These are phyloP conservation scores for Aleiodes alternator DNA, from an alignment of 2,888 invertebrate species.

Conservation along the genomic window DNA sequence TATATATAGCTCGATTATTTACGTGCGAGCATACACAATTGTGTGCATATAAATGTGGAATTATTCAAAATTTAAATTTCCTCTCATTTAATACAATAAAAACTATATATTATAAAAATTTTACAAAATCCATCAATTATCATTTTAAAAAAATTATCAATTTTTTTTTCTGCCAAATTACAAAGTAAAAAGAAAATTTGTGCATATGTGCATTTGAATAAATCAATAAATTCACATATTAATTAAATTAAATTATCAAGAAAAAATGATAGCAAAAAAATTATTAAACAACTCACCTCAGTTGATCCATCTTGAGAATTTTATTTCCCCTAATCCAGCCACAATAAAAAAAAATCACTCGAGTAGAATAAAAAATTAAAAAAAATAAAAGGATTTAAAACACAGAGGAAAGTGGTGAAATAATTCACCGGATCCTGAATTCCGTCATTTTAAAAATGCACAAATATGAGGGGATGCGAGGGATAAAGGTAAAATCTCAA, in stretches of 20 bases:
- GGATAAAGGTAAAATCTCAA: background rate
- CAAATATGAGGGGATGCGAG: too few relatives aligned
- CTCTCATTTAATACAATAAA: conserved; percentile 57
- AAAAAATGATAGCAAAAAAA: background rate
- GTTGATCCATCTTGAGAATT: background rate
- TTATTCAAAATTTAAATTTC: conserved; percentile 25
- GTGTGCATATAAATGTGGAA: background rate
- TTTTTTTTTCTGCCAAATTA: conserved; percentile 10
- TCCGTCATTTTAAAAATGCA: conserved; percentile 30
- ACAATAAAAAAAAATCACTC: background rate
- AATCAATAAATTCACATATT: conserved; percentile 16
- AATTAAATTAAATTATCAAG: background rate
- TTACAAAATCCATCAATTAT: background rate
- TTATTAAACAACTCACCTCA: conserved; percentile 4
- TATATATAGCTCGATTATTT: conserved; percentile 28
- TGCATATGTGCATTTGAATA: conserved; percentile 22
- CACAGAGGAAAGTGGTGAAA: conserved; percentile 11
- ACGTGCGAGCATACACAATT: conserved; percentile 40
- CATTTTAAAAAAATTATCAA: background rate
- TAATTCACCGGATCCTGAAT: conserved; percentile 13
- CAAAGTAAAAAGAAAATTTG: background rate
- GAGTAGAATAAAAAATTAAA: background rate
- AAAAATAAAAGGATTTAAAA: conserved; percentile 8
- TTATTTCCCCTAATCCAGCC: background rate
- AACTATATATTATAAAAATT: background rate